phyloP scores from a whole-genome alignment of 2,797 vertebrate genomes.

The Darevskia mixta region DNA sequence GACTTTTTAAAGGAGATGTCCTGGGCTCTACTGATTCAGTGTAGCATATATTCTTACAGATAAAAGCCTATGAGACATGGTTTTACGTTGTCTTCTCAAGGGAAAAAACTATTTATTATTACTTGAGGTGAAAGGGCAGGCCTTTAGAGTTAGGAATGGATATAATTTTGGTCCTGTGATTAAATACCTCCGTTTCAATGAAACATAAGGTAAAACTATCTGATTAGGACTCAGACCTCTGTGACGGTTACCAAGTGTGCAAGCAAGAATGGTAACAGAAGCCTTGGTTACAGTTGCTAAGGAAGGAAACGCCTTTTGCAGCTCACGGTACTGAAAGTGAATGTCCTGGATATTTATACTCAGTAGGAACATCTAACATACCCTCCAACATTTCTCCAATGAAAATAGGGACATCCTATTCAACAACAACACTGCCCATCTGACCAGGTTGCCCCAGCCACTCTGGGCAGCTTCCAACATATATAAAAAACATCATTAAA shows the following conservation, averaged over 20 bases:
- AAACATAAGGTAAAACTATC: background rate
- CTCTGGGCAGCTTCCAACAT: too few species aligned
- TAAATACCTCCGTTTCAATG: background rate
- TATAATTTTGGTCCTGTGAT: background rate
- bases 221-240: background rate
- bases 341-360: too few species aligned
- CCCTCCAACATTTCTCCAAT: too few species aligned
- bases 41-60: background rate
- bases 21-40: background rate
- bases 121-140: background rate
- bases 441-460: too few species aligned
- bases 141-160: background rate
- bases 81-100: conserved; percentile 43
- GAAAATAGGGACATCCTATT: too few species aligned
- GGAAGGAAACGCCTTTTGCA: too few species aligned
- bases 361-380: too few species aligned
- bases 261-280: background rate
- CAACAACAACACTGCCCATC: too few species aligned
- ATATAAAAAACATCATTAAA: too few species aligned
- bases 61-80: background rate
- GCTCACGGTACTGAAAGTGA: too few species aligned
- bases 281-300: too few species aligned
- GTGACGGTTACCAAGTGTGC: background rate
- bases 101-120: background rate
- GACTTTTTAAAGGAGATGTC: background rate